Conservation (phyloP, 2,888 invertebrate genomes). For the Acronicta psi region DNA sequence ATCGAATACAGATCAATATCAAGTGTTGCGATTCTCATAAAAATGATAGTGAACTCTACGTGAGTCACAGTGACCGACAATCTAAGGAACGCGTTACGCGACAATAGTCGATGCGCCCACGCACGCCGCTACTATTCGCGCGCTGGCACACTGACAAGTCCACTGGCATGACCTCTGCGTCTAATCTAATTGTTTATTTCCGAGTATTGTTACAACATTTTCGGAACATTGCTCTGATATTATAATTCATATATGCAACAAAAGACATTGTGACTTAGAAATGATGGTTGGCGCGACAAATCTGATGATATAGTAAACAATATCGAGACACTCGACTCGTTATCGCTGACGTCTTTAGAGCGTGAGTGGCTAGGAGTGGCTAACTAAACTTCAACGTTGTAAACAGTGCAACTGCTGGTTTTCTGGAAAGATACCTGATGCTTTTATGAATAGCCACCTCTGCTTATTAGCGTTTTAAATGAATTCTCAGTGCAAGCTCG, state of each 20-base stretch:
- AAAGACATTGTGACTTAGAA: background rate
- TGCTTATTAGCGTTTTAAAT: no score
- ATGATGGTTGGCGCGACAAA: background rate
- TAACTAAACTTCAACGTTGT: no score
- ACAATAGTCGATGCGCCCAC: constrained; percentile 56
- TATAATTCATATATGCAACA: constrained; percentile 2
- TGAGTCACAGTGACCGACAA: constrained; percentile 31
- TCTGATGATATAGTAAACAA: background rate
- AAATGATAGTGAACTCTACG: constrained; percentile 2
- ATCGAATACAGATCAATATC: no score
- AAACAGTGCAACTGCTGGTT: no score
- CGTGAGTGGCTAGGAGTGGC: no score
- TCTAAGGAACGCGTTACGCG: constrained; percentile 45
- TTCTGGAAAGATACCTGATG: no score
- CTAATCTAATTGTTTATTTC: constrained; percentile 69
- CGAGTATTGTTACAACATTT: constrained; percentile 50
- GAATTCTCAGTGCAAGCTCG: no score
- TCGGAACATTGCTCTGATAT: constrained; percentile 18
- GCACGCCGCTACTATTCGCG: constrained; percentile 60
- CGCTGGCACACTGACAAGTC: constrained; percentile 67
- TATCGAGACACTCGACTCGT: background rate
- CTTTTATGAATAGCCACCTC: no score
- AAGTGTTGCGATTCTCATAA: background rate
- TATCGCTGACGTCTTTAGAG: no score
- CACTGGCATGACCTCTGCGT: constrained; percentile 60